Percentiles rank a stretch among this genome's conserved stretches.
These are phyloP conservation scores for Bellardia pandia DNA, from an alignment of 2,888 invertebrate genomes.

Conservation along the genomic window DNA sequence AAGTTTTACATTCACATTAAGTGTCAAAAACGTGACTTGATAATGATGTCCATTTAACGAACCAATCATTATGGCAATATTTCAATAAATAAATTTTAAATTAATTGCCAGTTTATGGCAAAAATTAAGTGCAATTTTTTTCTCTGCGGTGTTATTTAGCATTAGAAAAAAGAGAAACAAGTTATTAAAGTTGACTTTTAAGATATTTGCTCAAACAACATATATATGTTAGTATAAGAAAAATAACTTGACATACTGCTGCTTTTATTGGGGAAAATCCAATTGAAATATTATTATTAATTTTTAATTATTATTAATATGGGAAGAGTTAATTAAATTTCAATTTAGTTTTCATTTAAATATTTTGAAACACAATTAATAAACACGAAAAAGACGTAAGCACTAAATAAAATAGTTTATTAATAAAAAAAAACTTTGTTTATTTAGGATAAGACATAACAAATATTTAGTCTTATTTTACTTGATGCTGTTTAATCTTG, in stretches of 20 bases:
- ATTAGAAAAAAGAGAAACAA: conserved; percentile 22
- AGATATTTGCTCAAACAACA: conserved; percentile 6
- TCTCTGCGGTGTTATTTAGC: not conserved
- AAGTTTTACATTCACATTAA: conserved; percentile 64
- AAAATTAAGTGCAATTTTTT: conserved; percentile 19
- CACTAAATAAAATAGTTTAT: too few relatives aligned
- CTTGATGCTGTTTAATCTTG: too few relatives aligned
- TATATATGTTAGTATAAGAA: not conserved
- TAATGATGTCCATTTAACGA: conserved; percentile 73
- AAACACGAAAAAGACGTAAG: too few relatives aligned
- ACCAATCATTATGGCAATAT: conserved; percentile 66
- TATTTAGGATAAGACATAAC: too few relatives aligned
- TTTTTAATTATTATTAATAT: conserved; percentile 1
- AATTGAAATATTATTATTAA: conserved; percentile 16
- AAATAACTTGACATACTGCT: conserved; percentile 3
- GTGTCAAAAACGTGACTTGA: conserved; percentile 77
- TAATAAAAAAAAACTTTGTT: too few relatives aligned
- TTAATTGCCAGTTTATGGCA: conserved; percentile 59
- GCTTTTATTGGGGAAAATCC: not conserved
- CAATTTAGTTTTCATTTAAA: too few relatives aligned
- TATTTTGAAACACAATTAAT: too few relatives aligned
- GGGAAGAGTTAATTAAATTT: too few relatives aligned
- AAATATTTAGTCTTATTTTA: too few relatives aligned
- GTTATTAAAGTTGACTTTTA: conserved; percentile 14
- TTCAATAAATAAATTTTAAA: conserved; percentile 66